Percentiles rank a stretch among this genome's conserved stretches.
Evolutionary conservation across 2,113 vertebrate species (phyloP).

Genomic region (Rhabdomys dilectus): DNA sequence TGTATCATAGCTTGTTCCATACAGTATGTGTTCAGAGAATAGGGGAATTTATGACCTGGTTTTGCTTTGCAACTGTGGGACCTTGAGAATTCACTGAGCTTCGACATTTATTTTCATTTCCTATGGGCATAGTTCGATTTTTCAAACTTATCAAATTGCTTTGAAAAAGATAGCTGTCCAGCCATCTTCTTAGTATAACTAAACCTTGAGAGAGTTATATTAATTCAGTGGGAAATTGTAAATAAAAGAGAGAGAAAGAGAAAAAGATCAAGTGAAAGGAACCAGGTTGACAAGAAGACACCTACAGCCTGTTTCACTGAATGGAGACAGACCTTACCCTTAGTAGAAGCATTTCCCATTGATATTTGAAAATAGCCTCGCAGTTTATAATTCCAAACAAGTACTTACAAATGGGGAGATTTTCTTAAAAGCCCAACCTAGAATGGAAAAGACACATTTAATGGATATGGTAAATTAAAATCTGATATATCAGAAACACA

Average conservation of each 20-base stretch:
- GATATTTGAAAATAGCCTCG: constrained; percentile 32
- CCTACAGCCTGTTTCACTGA: neutral
- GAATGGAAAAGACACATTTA: constrained; percentile 25
- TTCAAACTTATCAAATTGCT: constrained; percentile 46
- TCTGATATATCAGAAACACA: constrained; percentile 48
- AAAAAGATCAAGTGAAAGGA: neutral
- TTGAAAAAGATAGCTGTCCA: neutral
- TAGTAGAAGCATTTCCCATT: neutral
- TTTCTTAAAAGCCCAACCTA: neutral
- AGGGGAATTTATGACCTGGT: neutral
- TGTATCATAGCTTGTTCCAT: neutral
- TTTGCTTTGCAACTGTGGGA: neutral
- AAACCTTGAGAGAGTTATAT: neutral
- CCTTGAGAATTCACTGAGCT: neutral
- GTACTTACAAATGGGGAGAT: neutral
- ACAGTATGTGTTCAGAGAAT: neutral
- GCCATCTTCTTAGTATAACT: neutral
- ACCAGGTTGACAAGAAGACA: neutral
- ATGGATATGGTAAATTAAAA: constrained; percentile 35
- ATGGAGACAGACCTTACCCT: neutral
- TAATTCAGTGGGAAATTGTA: neutral
- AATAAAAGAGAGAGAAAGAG: neutral
- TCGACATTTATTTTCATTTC: constrained; percentile 28
- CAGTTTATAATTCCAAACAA: constrained; percentile 46
- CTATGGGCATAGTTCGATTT: neutral